Percentiles rank a stretch among this genome's conserved stretches.
Evolutionary conservation across 2,113 vertebrate species (phyloP).

Genomic region (Erythrocercus mccallii): DNA sequence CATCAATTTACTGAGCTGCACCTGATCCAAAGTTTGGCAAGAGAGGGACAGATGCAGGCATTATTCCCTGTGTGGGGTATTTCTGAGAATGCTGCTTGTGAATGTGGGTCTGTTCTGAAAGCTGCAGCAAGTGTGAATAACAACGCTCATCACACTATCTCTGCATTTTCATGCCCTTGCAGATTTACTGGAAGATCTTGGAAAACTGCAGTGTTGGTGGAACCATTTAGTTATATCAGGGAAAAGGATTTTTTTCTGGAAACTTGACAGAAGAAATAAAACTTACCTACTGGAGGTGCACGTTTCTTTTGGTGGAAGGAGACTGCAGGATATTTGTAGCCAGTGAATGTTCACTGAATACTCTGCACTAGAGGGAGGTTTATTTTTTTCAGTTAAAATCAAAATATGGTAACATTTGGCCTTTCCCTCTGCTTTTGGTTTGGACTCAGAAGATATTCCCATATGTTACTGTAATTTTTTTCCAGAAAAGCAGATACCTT

Average conservation of each 20-base stretch:
- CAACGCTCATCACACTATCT: neutral
- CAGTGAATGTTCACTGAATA: neutral
- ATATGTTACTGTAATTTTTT: neutral
- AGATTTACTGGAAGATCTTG: constrained; percentile 30
- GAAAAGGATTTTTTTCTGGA: constrained; percentile 19
- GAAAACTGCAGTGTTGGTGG: constrained; percentile 12
- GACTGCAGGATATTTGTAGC: neutral
- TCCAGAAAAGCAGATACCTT: neutral
- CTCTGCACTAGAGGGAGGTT: neutral
- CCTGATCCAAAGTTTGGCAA: neutral
- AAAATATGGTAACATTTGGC: neutral
- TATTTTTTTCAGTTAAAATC: neutral
- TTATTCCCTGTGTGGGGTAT: neutral
- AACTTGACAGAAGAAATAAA: neutral
- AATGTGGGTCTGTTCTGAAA: neutral
- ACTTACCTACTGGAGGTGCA: neutral
- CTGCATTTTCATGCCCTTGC: neutral
- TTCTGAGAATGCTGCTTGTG: neutral
- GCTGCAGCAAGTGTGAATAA: neutral
- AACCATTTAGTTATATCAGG: constrained; percentile 18
- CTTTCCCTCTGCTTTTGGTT: neutral
- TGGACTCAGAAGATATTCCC: neutral
- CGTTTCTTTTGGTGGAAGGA: neutral
- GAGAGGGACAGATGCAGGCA: fast-evolving
- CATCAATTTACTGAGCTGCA: neutral